phyloP scores from a whole-genome alignment of 2,113 vertebrate species.

The Athene noctua region DNA sequence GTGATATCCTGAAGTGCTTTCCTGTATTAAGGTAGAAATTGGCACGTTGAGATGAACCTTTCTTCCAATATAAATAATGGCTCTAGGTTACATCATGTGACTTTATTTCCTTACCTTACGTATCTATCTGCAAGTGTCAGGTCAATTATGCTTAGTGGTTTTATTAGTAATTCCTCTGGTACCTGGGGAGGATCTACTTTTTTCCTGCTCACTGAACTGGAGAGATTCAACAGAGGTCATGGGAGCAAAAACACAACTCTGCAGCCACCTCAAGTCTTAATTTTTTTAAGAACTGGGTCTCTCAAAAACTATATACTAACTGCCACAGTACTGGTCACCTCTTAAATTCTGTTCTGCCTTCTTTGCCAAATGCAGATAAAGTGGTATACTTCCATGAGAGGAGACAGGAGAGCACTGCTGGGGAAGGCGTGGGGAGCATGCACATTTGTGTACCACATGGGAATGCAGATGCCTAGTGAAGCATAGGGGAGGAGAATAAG shows the following conservation, averaged over 20 bases:
- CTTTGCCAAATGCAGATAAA: neutral
- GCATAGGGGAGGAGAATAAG: neutral
- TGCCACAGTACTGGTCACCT: neutral
- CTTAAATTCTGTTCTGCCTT: neutral
- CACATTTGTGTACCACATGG: conserved; percentile 57
- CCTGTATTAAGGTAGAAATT: neutral
- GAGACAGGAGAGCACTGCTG: neutral
- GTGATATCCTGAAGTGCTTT: neutral
- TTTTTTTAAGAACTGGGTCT: neutral
- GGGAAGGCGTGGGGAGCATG: neutral
- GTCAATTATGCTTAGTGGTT: neutral
- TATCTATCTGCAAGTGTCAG: neutral
- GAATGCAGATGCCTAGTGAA: conserved; percentile 2
- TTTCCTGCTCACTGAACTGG: neutral
- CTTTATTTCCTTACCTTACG: neutral
- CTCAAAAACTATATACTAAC: neutral
- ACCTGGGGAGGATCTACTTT: neutral
- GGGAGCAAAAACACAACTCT: neutral
- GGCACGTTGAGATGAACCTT: neutral
- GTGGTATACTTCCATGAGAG: neutral
- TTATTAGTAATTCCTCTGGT: neutral
- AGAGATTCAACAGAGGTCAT: neutral
- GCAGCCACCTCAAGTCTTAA: neutral
- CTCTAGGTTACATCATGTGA: neutral
- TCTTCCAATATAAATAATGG: neutral